These are phyloP conservation scores for Seriola quinqueradiata DNA, from an alignment of 2,113 vertebrate species.

Conservation along the genomic window DNA sequence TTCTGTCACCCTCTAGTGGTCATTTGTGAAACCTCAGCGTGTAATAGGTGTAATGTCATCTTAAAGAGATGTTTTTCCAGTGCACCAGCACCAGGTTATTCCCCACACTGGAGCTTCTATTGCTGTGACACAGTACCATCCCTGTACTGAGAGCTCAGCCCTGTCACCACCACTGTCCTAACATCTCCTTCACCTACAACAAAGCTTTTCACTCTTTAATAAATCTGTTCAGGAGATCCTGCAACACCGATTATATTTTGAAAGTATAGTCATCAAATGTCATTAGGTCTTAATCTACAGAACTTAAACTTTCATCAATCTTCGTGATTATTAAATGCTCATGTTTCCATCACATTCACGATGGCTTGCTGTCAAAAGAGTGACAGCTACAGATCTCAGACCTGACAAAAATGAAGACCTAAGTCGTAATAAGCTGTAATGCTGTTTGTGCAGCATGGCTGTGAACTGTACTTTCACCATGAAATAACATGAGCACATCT, in stretches of 20 bases:
- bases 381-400: too few species aligned
- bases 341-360: too few species aligned
- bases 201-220: too few species aligned
- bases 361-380: too few species aligned
- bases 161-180: not conserved
- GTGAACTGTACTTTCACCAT: not conserved
- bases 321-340: not conserved
- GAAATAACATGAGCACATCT: not conserved
- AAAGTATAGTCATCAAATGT: not conserved
- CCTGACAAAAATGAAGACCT: too few species aligned
- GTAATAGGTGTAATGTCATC: conserved; percentile 25
- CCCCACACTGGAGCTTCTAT: not conserved
- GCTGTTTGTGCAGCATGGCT: not conserved
- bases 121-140: not conserved
- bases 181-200: not conserved
- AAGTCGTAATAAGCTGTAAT: not conserved
- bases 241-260: not conserved
- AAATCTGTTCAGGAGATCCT: not conserved
- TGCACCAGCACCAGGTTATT: not conserved
- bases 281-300: not conserved
- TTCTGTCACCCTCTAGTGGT: conserved; percentile 64
- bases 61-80: conserved; percentile 6
- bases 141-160: not conserved
- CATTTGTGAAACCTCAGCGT: conserved; percentile 48
- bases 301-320: not conserved